phyloP scores from a whole-genome alignment of 2,888 invertebrate species.

The Nipponacmea schrenckii region DNA sequence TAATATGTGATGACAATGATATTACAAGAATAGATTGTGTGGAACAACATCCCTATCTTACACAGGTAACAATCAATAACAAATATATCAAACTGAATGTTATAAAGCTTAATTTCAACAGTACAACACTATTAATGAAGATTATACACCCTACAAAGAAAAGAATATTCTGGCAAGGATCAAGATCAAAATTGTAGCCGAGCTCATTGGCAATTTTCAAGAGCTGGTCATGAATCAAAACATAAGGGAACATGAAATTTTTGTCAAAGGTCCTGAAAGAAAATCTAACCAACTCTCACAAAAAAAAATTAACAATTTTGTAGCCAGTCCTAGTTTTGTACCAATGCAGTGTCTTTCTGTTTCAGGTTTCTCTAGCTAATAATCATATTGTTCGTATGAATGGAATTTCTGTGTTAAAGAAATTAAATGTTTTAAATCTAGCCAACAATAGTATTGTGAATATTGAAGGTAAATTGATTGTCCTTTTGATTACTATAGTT shows the following conservation, averaged over 20 bases:
- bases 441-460: constrained; percentile 88
- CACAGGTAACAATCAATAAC: constrained; percentile 66
- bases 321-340: too few relatives aligned
- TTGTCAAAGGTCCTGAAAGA: too few relatives aligned
- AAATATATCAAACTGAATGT: too few relatives aligned
- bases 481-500: background rate
- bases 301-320: too few relatives aligned
- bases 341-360: constrained; percentile 5
- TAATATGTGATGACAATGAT: constrained; percentile 72
- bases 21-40: constrained; percentile 66
- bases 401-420: constrained; percentile 82
- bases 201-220: too few relatives aligned
- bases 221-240: too few relatives aligned
- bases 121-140: background rate
- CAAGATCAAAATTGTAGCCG: too few relatives aligned
- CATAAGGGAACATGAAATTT: too few relatives aligned
- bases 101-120: too few relatives aligned
- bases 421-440: constrained; percentile 83
- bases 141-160: too few relatives aligned
- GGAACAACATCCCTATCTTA: constrained; percentile 80
- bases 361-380: constrained; percentile 83
- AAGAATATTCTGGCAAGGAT: too few relatives aligned
- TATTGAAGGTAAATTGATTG: constrained; percentile 76
- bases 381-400: constrained; percentile 90
- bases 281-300: too few relatives aligned